A percentile compares a stretch with the other conserved stretches of the same genome.
phyloP scores from a whole-genome alignment of 2,888 invertebrate genomes.

The Cyclophora albipunctata region DNA sequence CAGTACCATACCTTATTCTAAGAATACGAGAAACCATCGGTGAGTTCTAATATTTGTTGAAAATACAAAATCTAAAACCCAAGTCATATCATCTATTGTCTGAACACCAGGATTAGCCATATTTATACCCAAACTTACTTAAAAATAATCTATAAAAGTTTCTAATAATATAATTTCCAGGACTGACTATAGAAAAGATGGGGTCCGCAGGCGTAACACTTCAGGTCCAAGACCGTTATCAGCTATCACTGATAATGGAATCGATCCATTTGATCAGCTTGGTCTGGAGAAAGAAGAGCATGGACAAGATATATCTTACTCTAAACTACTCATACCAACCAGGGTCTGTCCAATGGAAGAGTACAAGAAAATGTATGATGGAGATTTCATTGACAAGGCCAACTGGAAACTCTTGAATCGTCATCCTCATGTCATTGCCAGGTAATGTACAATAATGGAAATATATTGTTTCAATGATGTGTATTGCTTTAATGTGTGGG shows the following conservation, averaged over 20 bases:
- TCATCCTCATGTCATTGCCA: slow-evolving; percentile 75
- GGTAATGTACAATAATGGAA: slow-evolving; percentile 42
- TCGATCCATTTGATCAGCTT: slow-evolving; percentile 90
- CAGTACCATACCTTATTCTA: slow-evolving; percentile 90
- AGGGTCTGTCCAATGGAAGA: slow-evolving; percentile 63
- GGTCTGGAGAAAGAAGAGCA: slow-evolving; percentile 88
- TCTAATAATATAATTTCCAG: slow-evolving; percentile 21
- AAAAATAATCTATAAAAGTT: no score
- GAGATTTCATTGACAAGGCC: slow-evolving; percentile 59
- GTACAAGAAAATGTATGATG: slow-evolving; percentile 65
- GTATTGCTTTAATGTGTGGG: no score
- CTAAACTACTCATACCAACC: slow-evolving; percentile 87
- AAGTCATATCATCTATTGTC: no score
- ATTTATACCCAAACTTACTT: no score
- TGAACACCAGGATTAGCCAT: no score
- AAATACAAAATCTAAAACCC: no score
- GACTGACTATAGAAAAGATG: slow-evolving; percentile 81
- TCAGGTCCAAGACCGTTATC: slow-evolving; percentile 89
- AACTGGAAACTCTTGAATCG: slow-evolving; percentile 59
- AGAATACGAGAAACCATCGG: slow-evolving; percentile 78
- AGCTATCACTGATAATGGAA: slow-evolving; percentile 85
- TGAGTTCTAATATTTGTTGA: slow-evolving; percentile 34
- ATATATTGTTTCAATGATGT: no score
- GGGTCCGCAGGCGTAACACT: slow-evolving; percentile 84
- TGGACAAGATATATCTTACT: slow-evolving; percentile 94